Conservation (phyloP, 2,113 vertebrate species). For the Poeciliopsis prolifica region DNA sequence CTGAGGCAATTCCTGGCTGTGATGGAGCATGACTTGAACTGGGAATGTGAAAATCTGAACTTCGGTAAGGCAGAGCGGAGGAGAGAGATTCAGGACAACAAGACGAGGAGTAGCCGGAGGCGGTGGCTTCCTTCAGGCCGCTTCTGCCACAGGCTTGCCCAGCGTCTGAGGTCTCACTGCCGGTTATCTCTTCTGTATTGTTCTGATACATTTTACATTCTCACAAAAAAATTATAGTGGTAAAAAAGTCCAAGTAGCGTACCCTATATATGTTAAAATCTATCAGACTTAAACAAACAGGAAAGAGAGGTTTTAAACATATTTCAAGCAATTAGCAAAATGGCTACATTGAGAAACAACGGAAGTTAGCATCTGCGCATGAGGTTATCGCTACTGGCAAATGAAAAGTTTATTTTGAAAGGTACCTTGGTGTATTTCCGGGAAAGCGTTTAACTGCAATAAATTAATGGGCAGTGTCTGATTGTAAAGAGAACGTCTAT, state of each 20-base stretch:
- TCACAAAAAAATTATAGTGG: neutral
- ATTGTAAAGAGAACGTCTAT: too few species aligned
- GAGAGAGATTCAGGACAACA: constrained; percentile 26
- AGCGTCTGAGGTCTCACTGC: constrained; percentile 30
- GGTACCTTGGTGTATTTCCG: neutral
- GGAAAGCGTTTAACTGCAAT: too few species aligned
- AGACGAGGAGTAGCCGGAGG: neutral
- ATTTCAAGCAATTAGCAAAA: neutral
- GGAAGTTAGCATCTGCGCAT: constrained; percentile 12
- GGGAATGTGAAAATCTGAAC: constrained; percentile 17
- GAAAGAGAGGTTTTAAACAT: neutral
- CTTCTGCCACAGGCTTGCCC: constrained; percentile 18
- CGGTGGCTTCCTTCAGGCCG: constrained; percentile 1
- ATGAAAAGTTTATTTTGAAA: neutral
- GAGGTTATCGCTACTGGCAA: neutral
- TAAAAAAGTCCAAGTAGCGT: neutral
- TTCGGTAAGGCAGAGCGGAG: constrained; percentile 25
- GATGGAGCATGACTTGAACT: constrained; percentile 15
- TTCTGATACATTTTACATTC: constrained; percentile 61
- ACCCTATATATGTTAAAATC: neutral
- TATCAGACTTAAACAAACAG: neutral
- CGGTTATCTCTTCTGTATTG: constrained; percentile 69
- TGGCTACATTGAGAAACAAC: neutral
- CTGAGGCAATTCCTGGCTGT: constrained; percentile 23
- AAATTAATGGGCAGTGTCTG: too few species aligned